Conservation (phyloP, 2,113 vertebrate genomes). For the Datnioides undecimradiatus region DNA sequence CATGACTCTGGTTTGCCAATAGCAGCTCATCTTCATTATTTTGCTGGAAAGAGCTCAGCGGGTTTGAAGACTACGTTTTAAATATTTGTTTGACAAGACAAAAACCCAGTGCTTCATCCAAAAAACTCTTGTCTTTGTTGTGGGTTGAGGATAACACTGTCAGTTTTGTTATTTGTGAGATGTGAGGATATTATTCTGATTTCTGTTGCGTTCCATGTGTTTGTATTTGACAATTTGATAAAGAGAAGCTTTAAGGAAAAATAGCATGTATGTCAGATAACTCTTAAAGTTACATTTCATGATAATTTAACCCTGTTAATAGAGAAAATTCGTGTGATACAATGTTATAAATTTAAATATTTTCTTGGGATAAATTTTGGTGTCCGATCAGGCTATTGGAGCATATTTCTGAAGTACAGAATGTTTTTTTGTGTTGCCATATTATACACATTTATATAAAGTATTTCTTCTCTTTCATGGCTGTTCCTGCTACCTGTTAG, state of each 20-base stretch:
- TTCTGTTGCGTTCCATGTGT: neutral
- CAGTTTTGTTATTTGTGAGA: conserved; percentile 5
- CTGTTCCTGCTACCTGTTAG: neutral
- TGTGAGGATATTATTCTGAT: neutral
- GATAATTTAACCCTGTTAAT: neutral
- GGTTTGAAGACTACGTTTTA: neutral
- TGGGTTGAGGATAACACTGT: neutral
- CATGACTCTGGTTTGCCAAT: neutral
- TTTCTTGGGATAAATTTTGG: no score
- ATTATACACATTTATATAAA: neutral
- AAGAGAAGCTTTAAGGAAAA: neutral
- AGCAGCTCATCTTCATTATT: neutral
- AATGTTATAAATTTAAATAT: no score
- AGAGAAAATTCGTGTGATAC: neutral
- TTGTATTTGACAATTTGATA: neutral
- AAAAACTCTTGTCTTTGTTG: neutral
- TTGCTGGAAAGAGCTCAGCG: conserved; percentile 1
- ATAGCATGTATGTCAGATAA: no score
- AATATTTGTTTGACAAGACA: conserved; percentile 15
- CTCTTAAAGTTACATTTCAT: neutral
- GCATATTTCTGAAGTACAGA: neutral
- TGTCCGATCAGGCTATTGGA: neutral
- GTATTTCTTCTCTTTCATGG: neutral
- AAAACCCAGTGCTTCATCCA: neutral
- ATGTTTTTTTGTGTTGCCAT: neutral